phyloP scores from a whole-genome alignment of 2,113 vertebrate genomes.

The Hemiscyllium ocellatum region DNA sequence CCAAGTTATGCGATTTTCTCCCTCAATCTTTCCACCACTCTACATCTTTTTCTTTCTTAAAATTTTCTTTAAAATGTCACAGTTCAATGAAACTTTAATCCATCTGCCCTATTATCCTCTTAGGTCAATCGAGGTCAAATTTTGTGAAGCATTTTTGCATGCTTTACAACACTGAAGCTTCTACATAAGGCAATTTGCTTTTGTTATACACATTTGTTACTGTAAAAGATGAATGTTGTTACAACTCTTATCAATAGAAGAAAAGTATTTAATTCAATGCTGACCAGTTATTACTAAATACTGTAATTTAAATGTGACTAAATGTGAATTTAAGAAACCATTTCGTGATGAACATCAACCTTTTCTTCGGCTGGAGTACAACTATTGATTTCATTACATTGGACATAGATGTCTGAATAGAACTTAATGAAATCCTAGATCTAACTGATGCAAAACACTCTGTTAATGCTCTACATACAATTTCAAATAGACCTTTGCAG shows the following conservation, averaged over 20 bases:
- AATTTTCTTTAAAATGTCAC: too few species aligned
- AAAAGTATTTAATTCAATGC: not conserved
- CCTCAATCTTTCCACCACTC: too few species aligned
- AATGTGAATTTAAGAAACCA: not conserved
- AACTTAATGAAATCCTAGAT: not conserved
- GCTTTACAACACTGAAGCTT: too few species aligned
- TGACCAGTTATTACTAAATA: not conserved
- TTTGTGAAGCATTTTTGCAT: too few species aligned
- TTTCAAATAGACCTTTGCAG: not conserved
- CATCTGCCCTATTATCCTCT: too few species aligned
- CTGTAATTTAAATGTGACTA: not conserved
- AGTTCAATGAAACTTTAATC: too few species aligned
- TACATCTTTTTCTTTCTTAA: too few species aligned
- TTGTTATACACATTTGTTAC: not conserved
- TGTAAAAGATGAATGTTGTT: not conserved
- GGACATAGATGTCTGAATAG: not conserved
- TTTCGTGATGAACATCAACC: not conserved
- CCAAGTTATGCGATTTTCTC: too few species aligned
- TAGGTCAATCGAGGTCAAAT: too few species aligned
- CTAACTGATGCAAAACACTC: not conserved
- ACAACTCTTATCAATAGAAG: not conserved
- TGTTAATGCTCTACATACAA: not conserved
- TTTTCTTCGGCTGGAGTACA: not conserved
- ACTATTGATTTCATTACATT: not conserved
- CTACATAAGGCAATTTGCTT: not conserved